Conservation (phyloP, 2,797 vertebrate species). For the Manis javanica region DNA sequence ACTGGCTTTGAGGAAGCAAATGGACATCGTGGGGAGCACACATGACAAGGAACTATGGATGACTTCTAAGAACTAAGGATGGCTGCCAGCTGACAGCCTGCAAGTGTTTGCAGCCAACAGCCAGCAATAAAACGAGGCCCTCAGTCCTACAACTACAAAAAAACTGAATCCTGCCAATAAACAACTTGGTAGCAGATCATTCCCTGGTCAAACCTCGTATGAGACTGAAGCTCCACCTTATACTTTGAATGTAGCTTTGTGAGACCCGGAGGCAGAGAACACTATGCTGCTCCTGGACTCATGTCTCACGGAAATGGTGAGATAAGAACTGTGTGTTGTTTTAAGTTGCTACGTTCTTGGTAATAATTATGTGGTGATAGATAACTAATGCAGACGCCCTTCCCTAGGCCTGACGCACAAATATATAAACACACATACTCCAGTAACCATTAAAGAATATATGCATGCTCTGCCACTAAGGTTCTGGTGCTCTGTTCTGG, state of each 20-base stretch:
- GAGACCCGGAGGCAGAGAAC: neutral
- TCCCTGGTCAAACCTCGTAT: neutral
- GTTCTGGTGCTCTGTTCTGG: neutral
- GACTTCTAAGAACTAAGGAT: neutral
- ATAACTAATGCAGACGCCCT: neutral
- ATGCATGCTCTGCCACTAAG: neutral
- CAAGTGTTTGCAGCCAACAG: neutral
- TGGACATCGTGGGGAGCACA: neutral
- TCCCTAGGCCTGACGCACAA: neutral
- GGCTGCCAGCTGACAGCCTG: constrained; percentile 2
- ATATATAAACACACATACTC: neutral
- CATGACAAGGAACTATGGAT: neutral
- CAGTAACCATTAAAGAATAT: neutral
- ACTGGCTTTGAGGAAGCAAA: constrained; percentile 16
- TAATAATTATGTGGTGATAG: neutral
- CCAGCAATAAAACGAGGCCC: constrained; percentile 23
- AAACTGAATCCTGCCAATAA: constrained; percentile 1
- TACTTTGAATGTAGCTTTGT: neutral
- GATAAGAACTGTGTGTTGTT: neutral
- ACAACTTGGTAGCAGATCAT: neutral
- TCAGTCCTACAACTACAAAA: neutral
- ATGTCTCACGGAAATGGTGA: neutral
- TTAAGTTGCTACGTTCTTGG: neutral
- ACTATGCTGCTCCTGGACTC: neutral
- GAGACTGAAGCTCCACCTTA: neutral